A percentile compares a stretch with the other conserved stretches of the same genome.
These are phyloP conservation scores for Cerceris rybyensis DNA, from an alignment of 2,888 invertebrate species.

Conservation along the genomic window DNA sequence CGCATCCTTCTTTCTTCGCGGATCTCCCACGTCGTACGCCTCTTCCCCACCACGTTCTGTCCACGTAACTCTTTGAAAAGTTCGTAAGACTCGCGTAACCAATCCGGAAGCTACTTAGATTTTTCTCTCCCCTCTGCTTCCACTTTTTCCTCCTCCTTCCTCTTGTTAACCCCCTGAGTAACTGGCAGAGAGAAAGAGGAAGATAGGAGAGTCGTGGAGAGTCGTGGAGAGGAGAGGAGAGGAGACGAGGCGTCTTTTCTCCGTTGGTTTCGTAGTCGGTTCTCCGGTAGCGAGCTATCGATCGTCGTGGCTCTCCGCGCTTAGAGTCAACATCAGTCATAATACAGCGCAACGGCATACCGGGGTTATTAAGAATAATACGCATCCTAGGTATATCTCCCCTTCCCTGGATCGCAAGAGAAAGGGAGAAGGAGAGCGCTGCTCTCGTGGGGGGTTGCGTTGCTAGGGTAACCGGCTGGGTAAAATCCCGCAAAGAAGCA, in stretches of 20 bases:
- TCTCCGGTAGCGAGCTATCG: slow-evolving; percentile 65
- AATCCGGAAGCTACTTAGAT: slow-evolving; percentile 74
- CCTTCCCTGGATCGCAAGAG: slow-evolving; percentile 55
- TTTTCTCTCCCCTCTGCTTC: slow-evolving; percentile 64
- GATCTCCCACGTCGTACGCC: slow-evolving; percentile 18
- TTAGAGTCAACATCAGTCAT: slow-evolving; percentile 82
- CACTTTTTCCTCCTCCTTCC: background rate
- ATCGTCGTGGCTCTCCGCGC: slow-evolving; percentile 72
- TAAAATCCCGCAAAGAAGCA: slow-evolving; percentile 81
- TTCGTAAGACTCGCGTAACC: slow-evolving; percentile 70
- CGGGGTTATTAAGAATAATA: slow-evolving; percentile 82
- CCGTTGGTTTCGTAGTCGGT: slow-evolving; percentile 45
- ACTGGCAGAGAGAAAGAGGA: too few relatives aligned
- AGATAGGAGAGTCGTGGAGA: slow-evolving; percentile 1
- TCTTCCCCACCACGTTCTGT: slow-evolving; percentile 36
- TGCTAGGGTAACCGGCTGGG: slow-evolving; percentile 81
- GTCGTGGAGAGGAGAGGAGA: background rate
- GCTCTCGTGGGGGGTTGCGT: slow-evolving; percentile 68
- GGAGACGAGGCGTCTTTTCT: slow-evolving; percentile 30
- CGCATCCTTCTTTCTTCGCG: slow-evolving; percentile 41
- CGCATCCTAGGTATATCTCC: slow-evolving; percentile 78
- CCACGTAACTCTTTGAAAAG: slow-evolving; percentile 61
- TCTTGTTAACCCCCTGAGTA: too few relatives aligned
- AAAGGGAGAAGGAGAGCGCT: slow-evolving; percentile 51
- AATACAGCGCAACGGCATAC: slow-evolving; percentile 79